Evolutionary conservation across 2,797 vertebrate species (phyloP).

Genomic region (Catostomus latipinnis): DNA sequence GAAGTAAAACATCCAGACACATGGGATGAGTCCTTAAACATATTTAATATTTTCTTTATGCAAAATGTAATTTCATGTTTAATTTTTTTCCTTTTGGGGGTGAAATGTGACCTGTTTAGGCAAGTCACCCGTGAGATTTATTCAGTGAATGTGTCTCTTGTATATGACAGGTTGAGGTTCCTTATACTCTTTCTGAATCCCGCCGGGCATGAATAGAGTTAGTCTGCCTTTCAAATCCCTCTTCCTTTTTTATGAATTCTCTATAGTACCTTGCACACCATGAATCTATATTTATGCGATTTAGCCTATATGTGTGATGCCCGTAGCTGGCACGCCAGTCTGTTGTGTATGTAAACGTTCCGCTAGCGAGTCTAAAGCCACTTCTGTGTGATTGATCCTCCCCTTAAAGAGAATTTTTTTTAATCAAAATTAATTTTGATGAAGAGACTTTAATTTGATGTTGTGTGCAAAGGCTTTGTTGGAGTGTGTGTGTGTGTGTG

Average conservation of each 20-base stretch:
- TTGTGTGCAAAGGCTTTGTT: conserved; percentile 32
- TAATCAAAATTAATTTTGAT: conserved; percentile 32
- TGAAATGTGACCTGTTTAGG: no score
- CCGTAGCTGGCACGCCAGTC: background rate
- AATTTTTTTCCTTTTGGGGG: no score
- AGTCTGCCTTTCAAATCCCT: background rate
- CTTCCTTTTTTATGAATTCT: conserved; percentile 9
- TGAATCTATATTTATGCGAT: conserved; percentile 19
- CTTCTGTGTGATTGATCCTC: conserved; percentile 13
- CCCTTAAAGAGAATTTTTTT: conserved; percentile 7
- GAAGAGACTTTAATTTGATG: conserved; percentile 39
- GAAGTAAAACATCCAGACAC: no score
- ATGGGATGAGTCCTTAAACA: no score
- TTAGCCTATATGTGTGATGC: conserved; percentile 1
- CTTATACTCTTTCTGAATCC: background rate
- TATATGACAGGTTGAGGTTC: no score
- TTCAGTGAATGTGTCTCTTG: no score
- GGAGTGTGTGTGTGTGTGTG: conserved; percentile 29
- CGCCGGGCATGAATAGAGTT: background rate
- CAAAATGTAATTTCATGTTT: no score
- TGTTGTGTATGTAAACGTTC: conserved; percentile 24
- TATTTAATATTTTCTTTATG: no score
- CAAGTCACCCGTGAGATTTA: no score
- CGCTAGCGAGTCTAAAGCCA: conserved; percentile 9
- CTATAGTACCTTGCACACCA: background rate